Base-by-base conservation (phyloP, 2,797 vertebrate genomes). In the Silurus aristotelis region DNA sequence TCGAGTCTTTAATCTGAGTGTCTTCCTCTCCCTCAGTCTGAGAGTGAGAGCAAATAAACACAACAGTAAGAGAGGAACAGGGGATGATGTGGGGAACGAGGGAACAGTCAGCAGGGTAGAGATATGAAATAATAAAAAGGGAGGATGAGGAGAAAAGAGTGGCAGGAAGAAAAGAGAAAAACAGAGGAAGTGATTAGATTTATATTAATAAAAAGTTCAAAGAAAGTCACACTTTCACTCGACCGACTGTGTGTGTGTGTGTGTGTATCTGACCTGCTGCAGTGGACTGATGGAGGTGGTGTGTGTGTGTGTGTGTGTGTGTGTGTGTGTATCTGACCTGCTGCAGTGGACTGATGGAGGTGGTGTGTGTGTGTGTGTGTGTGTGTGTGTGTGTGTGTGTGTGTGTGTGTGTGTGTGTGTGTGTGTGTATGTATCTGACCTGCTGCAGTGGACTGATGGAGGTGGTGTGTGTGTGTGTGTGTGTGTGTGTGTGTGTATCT, bases 21-120 rank as follows among this genome's bases (percentile, higher is more conserved):
- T 95, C 95, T 85, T 95, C 95, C 68, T 95, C 94, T 89, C 93
- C 93, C 92, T 95, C 94, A 90, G 92, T 93, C 95, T 95, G 90
- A 88, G 86, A 89, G 85, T 80, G 90, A 85, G 85, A 82, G 90
- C 90, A 91, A 84, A 89, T n/a, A 66, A 66, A 64, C 46, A 31
- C 22, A 72, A 83, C 81, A 38, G 10, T 10, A 52, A 52, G 48
- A 52, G 48, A 52, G 48, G 48, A 52, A 52, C 6, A 52, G 48
- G 48, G 10, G 19, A 61, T 7, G 66, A 70, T 20, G 68, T 8
- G 68, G 38, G 1, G 27, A 38, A 12, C 8, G n/a, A 14, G n/a
- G 72, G n/a, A 7, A 52, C 2, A 38, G 25, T 43, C 1, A 19
- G 38, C 27, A 17, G 19, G 38, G 38, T 71, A n/a, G 27, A 10